Evolutionary conservation across 2,797 vertebrate species (phyloP), one percentile per base, ranked within the genome.

Genomic region (Dicrostonyx torquatus): DNA sequence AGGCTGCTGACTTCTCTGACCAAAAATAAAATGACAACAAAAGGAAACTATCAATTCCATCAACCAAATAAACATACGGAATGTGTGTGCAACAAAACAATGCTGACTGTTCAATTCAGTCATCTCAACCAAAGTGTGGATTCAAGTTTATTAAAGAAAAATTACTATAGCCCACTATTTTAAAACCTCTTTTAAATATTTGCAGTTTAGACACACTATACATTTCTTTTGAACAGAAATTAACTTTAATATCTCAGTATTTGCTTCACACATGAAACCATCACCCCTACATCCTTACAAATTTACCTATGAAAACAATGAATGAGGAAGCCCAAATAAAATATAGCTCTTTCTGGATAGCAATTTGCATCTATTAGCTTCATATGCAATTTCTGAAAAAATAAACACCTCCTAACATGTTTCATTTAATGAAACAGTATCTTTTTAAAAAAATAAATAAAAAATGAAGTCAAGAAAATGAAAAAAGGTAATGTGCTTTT

Each of bases 391-490:
- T 95, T 90, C 68, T 87, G 34, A 62, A 76, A 88, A 79, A 80
- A 62, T 8, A 73, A 90, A 89, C 37, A 24, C 13, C 92, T 89
- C 66, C 53, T 43, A 90, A 96, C 91, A 93, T 91, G 34, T 80
- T 96, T 95, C 26, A 48, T 72, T 91, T 93, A 88, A 91, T 82
- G 73, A 95, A 95, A 88, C 76, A 94, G 82, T 94, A 87, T 85
- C 62, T 87, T 90, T 43, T 48, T 58, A 29, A 73, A 80, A 88
- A 22, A 29, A 91, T 58, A 29, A 73, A 80, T 85, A 22, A 29
- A 91, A 85, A 95, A 75, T 58, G 31, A 95, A 92, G 22, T 88
- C 31, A 73, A 68, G n/a, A 93, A 87, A 95, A 94, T 77, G 31
- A 86, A 87, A 91, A 75, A 58, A 66, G 70, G 48, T 66, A 94